These are phyloP conservation scores for Nixonia krombeini DNA, from an alignment of 1,140 invertebrate genomes.

Conservation along the genomic window DNA sequence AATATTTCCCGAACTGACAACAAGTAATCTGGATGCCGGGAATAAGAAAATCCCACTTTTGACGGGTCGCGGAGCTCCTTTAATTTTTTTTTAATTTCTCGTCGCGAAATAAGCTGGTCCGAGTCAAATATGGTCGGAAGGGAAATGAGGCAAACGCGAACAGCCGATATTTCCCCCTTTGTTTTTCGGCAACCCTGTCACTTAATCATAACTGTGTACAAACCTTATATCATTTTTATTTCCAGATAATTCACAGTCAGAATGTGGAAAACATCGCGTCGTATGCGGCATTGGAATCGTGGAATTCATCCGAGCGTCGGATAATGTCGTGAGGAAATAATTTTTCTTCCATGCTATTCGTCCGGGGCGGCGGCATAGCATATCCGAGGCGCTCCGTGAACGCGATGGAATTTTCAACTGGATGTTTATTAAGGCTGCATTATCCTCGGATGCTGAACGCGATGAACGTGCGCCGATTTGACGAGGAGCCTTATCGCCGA, in stretches of 20 bases:
- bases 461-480: constrained; percentile 48
- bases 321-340: constrained; percentile 27
- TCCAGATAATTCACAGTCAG: constrained; percentile 27
- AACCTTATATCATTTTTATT: constrained; percentile 4
- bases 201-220: constrained; percentile 6
- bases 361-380: constrained; percentile 3
- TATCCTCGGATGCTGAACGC: constrained; percentile 41
- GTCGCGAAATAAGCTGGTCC: too few species aligned
- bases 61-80: too few species aligned
- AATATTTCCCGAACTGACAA: constrained; percentile 15
- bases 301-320: constrained; percentile 17
- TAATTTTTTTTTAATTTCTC: too few species aligned
- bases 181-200: too few species aligned
- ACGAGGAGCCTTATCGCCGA: constrained; percentile 22
- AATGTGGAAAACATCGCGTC: constrained; percentile 24
- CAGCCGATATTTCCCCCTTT: too few species aligned
- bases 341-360: constrained; percentile 10
- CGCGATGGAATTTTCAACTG: constrained; percentile 39
- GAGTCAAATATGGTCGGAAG: too few species aligned
- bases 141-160: too few species aligned
- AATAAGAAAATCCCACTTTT: constrained; percentile 7
- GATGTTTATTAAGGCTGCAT: constrained; percentile 50
- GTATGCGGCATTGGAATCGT: constrained; percentile 17
- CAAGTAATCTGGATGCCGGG: constrained; percentile 13
- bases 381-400: constrained; percentile 15